phyloP scores from a whole-genome alignment of 37 sponge, comb jelly and placozoan species.

The Haliclona indistincta region DNA sequence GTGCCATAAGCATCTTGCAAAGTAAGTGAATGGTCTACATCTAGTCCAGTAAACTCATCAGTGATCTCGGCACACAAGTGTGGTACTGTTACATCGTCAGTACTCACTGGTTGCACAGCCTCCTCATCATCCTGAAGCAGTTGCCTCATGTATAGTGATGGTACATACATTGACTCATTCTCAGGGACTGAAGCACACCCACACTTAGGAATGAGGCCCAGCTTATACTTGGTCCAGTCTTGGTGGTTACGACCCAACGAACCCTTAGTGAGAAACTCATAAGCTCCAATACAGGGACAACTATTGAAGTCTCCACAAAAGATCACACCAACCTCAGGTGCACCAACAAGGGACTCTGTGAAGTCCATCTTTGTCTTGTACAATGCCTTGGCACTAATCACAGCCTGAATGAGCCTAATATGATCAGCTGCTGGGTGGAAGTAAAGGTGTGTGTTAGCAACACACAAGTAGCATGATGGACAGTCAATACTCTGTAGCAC shows the following conservation, averaged over 20 bases:
- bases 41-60: conserved; percentile 42
- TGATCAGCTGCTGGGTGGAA: conserved; percentile 69
- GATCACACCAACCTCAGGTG: conserved; percentile 28
- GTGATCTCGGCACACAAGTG: not conserved
- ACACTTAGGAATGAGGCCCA: conserved; percentile 27
- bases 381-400: conserved; percentile 36
- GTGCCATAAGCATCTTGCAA: conserved; percentile 68
- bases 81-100: not conserved
- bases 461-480: conserved; percentile 19
- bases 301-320: conserved; percentile 89
- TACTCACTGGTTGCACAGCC: not conserved
- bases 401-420: conserved; percentile 76
- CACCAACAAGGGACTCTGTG: not conserved
- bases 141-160: not conserved
- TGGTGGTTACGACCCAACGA: conserved; percentile 20
- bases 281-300: conserved; percentile 77
- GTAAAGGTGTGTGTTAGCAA: conserved; percentile 85
- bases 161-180: not conserved
- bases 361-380: conserved; percentile 19
- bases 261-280: conserved; percentile 57
- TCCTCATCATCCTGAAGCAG: not conserved
- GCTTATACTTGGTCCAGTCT: conserved; percentile 58
- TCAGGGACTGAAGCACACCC: conserved; percentile 8
- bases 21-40: conserved; percentile 27
- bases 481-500: conserved; percentile 21